Conservation (phyloP, 1,140 invertebrate genomes). For the Samia ricini region DNA sequence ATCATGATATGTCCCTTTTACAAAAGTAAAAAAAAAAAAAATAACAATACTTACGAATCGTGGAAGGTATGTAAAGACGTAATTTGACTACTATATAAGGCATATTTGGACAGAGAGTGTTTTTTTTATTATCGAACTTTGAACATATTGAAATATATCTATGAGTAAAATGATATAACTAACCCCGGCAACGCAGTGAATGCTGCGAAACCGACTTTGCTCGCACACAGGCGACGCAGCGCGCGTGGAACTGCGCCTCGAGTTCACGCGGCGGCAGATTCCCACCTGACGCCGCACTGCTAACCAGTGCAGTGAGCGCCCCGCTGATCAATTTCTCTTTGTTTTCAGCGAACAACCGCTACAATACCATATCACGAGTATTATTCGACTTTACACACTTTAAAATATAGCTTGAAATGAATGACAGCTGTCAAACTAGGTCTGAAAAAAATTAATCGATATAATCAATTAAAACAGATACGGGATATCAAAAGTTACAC, state of each 20-base stretch:
- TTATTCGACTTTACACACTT: neutral
- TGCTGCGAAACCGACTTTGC: constrained; percentile 97
- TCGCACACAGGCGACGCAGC: constrained; percentile 94
- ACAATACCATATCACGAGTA: constrained; percentile 5
- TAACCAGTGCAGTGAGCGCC: constrained; percentile 86
- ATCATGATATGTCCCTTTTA: too few relatives aligned
- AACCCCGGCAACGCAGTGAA: constrained; percentile 95
- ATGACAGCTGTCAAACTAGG: neutral
- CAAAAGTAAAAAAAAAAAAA: too few relatives aligned
- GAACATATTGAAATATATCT: too few relatives aligned
- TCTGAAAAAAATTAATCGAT: too few relatives aligned
- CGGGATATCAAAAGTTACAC: too few relatives aligned
- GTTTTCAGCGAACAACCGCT: constrained; percentile 96
- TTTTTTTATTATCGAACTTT: too few relatives aligned
- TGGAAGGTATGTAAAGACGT: too few relatives aligned
- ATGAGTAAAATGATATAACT: constrained; percentile 19
- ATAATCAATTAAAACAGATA: too few relatives aligned
- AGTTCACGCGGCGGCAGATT: constrained; percentile 84
- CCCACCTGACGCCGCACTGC: constrained; percentile 84
- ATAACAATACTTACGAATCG: too few relatives aligned
- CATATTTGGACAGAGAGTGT: too few relatives aligned
- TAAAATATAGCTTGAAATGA: neutral
- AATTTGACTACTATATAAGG: too few relatives aligned
- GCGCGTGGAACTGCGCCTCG: constrained; percentile 96
- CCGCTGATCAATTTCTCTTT: constrained; percentile 96